Evolutionary conservation across 1,140 invertebrate genomes (phyloP), one percentile per base, ranked within the genome.

Genomic region (Drosophila leontia): DNA sequence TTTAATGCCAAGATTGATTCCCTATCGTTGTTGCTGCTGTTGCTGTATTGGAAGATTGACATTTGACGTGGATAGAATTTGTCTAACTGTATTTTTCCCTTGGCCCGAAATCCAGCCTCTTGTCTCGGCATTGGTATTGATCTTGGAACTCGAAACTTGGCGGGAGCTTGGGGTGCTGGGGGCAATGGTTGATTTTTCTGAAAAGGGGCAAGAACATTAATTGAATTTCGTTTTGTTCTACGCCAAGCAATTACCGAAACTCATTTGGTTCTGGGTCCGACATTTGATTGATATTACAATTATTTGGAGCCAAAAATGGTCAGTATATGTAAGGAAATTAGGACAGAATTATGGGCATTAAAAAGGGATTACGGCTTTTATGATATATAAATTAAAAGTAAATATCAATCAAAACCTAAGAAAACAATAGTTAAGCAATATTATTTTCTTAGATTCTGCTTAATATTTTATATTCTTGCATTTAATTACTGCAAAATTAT

Each of bases 51-150:
- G 26, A 47, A 79, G 85, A 90, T 85, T 88, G 85, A 88, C 85
- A 88, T 88, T 90, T 88, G 85, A 88, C 85, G 85, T 85, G 85
- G 78, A 90, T 88, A 88, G 85, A 90, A 88, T 90, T 90, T 80
- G 68, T 88, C 78, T 88, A 88, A 88, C 85, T 90, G 85, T 88
- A 90, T 62, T 82, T 77, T 64, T 75, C 77, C 77, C 80, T 82
- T 86, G 76, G 57, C 70, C 53, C 23, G 13, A 61, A 72, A 72
- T 70, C 58, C 17, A 35, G 53, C 50, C 70, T 26, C 69, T 72
- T 72, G 70, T 72, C 67, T 72, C 55, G 70, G 35, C 68, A 37
- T 55, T 70, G 37, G 61, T 75, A 75, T 75, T 75, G 70, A 75
- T 63, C 50, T 75, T 62, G 48, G 39, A 48, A 41, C 47, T 47